Base-by-base conservation (phyloP, 2,888 invertebrate genomes). In the Drosophila percnosoma region DNA sequence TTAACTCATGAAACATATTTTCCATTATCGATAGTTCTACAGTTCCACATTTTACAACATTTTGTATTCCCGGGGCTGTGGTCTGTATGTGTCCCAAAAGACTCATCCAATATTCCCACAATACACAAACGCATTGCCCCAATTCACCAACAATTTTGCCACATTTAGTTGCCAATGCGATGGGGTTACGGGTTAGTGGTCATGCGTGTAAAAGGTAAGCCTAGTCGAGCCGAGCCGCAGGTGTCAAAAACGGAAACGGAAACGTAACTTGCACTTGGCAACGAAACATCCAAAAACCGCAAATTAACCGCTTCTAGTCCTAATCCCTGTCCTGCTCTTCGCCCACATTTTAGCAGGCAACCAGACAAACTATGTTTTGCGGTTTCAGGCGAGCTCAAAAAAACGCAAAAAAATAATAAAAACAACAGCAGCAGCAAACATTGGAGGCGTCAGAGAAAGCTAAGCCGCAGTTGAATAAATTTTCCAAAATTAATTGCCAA, bases 161-260 rank as follows among this genome's bases (percentile, higher is more conserved):
- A 55, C 53, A 78, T 73, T 67, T 65, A 42, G 66, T 52, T 67
- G 69, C 27, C 55, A 18, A 21, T 61, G 42, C 55, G 31, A 42
- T 6, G 21, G 15, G 24, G 8, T 4, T 24, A 7, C 7, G 7
- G 13, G 45, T 21, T 45, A 7, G 3, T 4, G 21, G 45, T 21
- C 45, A 7, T 21, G 13, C 4, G 13, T 45, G 4, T 1, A 21
- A 21, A 13, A 45, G 21, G 45, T 27, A n/a, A 18, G 18, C 31
- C 6, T 21, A 7, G 6, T 29, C 34, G 24, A 21, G 40, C 13
- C 27, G 2, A 36, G 36, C 18, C 36, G 64, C 66, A 77, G 69
- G 78, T 82, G 78, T 80, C 68, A 78, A 78, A 74, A 75, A 29
- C 82, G 82, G 80, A 80, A 80, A 62, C 80, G 80, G 82, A 82